These are phyloP conservation scores for Tipula lateralis DNA, from an alignment of 2,888 invertebrate genomes.

Conservation along the genomic window DNA sequence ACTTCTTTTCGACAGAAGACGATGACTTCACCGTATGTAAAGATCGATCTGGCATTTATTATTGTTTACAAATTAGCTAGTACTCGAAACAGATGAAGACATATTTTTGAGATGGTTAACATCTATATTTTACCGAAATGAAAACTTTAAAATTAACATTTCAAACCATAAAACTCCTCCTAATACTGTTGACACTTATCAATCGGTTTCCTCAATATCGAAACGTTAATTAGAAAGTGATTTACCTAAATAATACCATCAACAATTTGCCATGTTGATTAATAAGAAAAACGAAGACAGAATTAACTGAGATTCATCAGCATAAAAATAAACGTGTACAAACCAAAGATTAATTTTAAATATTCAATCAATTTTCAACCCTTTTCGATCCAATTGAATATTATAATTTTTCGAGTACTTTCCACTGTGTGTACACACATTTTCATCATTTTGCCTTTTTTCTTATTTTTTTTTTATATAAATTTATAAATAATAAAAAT, in stretches of 20 bases:
- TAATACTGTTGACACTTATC: neutral
- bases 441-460: neutral
- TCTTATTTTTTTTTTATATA: no score
- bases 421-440: neutral
- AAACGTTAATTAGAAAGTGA: neutral
- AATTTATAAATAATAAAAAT: neutral
- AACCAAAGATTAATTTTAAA: neutral
- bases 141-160: no score
- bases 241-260: neutral
- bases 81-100: no score
- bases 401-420: neutral
- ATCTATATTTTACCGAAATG: no score
- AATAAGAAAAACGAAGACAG: neutral
- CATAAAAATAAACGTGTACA: neutral
- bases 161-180: no score
- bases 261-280: neutral
- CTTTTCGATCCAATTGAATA: neutral
- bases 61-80: no score
- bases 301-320: neutral
- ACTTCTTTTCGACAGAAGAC: no score
- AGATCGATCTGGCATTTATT: no score
- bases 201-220: neutral
- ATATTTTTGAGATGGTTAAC: no score
- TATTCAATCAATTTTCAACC: constrained; percentile 1
- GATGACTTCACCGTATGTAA: no score